Evolutionary conservation across 2,888 invertebrate species (phyloP).

Genomic region (Leucozona laternaria): DNA sequence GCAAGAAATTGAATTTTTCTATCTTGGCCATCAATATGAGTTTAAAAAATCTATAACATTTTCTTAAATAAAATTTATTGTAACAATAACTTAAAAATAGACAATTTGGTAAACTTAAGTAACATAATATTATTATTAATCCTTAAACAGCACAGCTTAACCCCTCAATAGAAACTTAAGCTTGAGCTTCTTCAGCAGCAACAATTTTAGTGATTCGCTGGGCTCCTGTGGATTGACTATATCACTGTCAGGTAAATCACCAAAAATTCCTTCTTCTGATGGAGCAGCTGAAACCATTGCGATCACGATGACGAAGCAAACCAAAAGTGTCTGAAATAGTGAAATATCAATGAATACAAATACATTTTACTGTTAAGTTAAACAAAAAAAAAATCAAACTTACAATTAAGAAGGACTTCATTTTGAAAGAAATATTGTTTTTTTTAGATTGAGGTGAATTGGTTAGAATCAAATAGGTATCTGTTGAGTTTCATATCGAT

Average conservation of each 20-base stretch:
- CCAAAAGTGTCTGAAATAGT: conserved; percentile 14
- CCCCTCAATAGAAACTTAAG: conserved; percentile 6
- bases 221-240: conserved; percentile 18
- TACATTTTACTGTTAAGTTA: no score
- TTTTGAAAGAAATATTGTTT: neutral
- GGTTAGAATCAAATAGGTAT: neutral
- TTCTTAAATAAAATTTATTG: neutral
- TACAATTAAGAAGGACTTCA: conserved; percentile 27
- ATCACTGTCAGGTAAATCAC: conserved; percentile 16
- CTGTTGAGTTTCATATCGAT: neutral
- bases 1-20: no score
- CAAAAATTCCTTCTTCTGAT: neutral
- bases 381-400: no score
- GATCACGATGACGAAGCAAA: neutral
- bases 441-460: neutral
- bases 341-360: neutral
- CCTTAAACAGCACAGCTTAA: neutral
- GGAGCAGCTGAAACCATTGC: neutral
- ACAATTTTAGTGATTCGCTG: conserved; percentile 2
- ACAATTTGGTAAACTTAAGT: no score
- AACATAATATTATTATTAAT: neutral
- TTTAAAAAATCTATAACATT: neutral
- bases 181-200: conserved; percentile 22
- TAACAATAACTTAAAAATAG: neutral
- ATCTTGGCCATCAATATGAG: no score